phyloP scores from a whole-genome alignment of 2,797 vertebrate genomes.

The Phoeniculus purpureus region DNA sequence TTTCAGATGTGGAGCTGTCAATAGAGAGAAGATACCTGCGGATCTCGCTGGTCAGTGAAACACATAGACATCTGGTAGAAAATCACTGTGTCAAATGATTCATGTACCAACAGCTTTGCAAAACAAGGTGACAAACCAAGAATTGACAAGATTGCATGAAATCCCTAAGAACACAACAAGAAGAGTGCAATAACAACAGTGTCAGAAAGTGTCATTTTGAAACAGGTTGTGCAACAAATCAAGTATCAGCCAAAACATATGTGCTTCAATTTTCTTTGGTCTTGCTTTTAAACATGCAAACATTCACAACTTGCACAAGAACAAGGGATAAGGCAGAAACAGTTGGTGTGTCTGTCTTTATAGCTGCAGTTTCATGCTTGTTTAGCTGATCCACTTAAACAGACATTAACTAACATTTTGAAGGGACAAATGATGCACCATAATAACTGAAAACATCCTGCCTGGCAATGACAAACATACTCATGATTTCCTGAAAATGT shows the following conservation, averaged over 20 bases:
- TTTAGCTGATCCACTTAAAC: background rate
- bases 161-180: slow-evolving; percentile 77
- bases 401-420: background rate
- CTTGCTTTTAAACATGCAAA: background rate
- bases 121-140: slow-evolving; percentile 86
- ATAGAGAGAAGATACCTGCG: slow-evolving; percentile 75
- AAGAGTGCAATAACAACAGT: background rate
- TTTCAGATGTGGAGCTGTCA: background rate
- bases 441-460: background rate
- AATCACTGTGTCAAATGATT: slow-evolving; percentile 88
- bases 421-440: background rate
- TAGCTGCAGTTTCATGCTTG: background rate
- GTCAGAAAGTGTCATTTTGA: background rate
- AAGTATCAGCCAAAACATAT: background rate
- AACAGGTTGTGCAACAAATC: background rate
- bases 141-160: slow-evolving; percentile 84
- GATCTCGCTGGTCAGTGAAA: slow-evolving; percentile 74
- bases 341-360: background rate
- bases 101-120: slow-evolving; percentile 83
- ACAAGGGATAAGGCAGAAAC: background rate
- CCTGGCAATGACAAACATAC: background rate
- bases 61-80: slow-evolving; percentile 87
- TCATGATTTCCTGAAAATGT: background rate
- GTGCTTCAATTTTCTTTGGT: background rate
- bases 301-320: background rate